phyloP scores from a whole-genome alignment of 2,797 vertebrate genomes.

The Fundulus diaphanus region DNA sequence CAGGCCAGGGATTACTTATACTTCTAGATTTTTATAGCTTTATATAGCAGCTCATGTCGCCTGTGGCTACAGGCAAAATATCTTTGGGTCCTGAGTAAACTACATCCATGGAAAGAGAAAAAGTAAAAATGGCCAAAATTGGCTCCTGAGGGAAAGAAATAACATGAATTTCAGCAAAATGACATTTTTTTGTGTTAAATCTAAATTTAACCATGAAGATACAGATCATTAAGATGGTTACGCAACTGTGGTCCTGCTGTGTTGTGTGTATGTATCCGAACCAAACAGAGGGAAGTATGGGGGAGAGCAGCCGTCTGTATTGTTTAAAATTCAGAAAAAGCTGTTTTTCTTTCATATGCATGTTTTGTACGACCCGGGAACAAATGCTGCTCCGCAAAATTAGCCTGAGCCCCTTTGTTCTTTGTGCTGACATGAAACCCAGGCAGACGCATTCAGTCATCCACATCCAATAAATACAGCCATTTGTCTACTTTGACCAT shows the following conservation, averaged over 20 bases:
- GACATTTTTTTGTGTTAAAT: conserved; percentile 20
- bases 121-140: background rate
- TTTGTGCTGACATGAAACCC: background rate
- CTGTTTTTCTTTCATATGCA: background rate
- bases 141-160: background rate
- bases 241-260: background rate
- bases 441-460: background rate
- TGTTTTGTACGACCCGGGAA: background rate
- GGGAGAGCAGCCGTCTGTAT: background rate
- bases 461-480: background rate
- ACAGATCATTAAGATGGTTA: conserved; percentile 5
- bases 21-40: conserved; percentile 3
- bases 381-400: background rate
- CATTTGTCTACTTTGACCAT: conserved; percentile 4
- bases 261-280: background rate
- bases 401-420: conserved; percentile 8
- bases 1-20: background rate
- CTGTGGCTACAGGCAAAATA: background rate
- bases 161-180: background rate
- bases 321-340: background rate
- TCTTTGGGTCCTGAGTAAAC: conserved; percentile 2
- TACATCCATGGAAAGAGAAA: conserved; percentile 6
- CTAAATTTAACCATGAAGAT: conserved; percentile 6
- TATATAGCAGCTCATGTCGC: conserved; percentile 3
- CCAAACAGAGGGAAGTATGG: background rate